Evolutionary conservation across 2,797 vertebrate genomes (phyloP).

Genomic region (Cichlasoma orientale): DNA sequence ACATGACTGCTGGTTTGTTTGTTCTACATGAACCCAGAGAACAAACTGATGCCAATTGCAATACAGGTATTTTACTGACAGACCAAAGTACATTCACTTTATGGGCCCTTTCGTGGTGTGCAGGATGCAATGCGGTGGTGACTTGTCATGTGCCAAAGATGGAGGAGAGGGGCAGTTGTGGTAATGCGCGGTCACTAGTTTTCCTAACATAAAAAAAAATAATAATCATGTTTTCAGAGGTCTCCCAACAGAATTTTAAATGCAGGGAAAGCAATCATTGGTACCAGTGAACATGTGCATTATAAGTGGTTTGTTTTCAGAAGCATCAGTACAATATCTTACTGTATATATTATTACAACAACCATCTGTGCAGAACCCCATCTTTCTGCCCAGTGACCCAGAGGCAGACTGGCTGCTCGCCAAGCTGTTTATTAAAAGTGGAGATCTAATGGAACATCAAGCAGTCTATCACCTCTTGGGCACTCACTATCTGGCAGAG

Average conservation of each 20-base stretch:
- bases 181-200: not conserved
- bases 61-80: conserved; percentile 54
- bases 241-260: not conserved
- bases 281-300: not conserved
- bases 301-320: not conserved
- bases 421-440: conserved; percentile 81
- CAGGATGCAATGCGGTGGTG: not conserved
- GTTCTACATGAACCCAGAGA: conserved; percentile 56
- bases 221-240: not conserved
- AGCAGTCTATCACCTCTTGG: conserved; percentile 71
- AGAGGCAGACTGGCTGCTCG: conserved; percentile 80
- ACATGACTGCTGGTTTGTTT: conserved; percentile 52
- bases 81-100: not conserved
- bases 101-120: not conserved
- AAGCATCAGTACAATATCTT: not conserved
- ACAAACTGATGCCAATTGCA: conserved; percentile 64
- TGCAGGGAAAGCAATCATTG: not conserved
- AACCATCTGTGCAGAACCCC: conserved; percentile 74
- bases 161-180: not conserved
- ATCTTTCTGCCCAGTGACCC: conserved; percentile 82
- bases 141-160: not conserved
- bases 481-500: conserved; percentile 76
- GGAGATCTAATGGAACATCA: conserved; percentile 69
- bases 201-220: too few species aligned
- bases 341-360: conserved; percentile 40